phyloP scores from a whole-genome alignment of 2,888 invertebrate species.

The Napeogenes inachia region DNA sequence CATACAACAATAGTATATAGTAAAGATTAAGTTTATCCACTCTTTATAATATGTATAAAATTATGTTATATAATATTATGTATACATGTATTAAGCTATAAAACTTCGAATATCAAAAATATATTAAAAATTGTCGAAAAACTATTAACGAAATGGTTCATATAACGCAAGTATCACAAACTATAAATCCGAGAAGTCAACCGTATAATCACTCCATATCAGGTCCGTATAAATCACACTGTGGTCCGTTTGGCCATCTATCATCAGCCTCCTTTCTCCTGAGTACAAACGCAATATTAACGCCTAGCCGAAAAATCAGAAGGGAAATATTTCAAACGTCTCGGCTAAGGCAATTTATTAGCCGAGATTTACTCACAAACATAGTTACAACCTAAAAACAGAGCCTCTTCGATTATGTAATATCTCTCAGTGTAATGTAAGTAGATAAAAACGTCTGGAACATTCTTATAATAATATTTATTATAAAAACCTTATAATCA shows the following conservation, averaged over 20 bases:
- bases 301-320: conserved; percentile 9
- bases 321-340: conserved; percentile 7
- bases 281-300: conserved; percentile 20
- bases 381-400: background rate
- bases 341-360: conserved; percentile 6
- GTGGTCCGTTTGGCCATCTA: conserved; percentile 34
- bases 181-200: conserved; percentile 41
- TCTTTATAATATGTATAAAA: too few relatives aligned
- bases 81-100: too few relatives aligned
- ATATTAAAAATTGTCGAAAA: background rate
- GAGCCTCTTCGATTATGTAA: background rate
- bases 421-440: background rate
- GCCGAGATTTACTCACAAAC: conserved; percentile 6
- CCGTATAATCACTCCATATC: conserved; percentile 38
- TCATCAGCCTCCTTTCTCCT: conserved; percentile 30
- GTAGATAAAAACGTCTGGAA: background rate
- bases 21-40: too few relatives aligned
- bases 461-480: background rate
- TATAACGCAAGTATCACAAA: conserved; percentile 20
- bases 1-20: too few relatives aligned
- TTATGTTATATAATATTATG: too few relatives aligned
- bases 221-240: conserved; percentile 38
- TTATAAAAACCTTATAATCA: background rate
- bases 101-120: too few relatives aligned
- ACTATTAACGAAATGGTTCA: conserved; percentile 7